Conservation (phyloP, 2,888 invertebrate species). For the Protonemura montana region DNA sequence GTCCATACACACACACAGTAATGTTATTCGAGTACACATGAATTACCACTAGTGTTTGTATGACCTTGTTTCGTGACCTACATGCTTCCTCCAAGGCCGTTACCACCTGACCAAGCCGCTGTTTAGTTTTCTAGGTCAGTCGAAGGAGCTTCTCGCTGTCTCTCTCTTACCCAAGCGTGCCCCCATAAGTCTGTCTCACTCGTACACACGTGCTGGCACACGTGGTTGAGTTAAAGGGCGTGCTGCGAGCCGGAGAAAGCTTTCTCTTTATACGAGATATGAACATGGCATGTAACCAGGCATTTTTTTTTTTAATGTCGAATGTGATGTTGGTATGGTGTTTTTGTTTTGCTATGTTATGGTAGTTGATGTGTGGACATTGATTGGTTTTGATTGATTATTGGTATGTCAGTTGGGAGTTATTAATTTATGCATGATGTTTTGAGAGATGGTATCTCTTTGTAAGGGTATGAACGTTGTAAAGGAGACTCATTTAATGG, state of each 20-base stretch:
- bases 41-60: constrained; percentile 5
- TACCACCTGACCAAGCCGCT: not conserved
- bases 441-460: too few species aligned
- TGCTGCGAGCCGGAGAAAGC: not conserved
- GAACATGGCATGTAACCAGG: not conserved
- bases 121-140: constrained; percentile 1
- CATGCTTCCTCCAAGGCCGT: constrained; percentile 16
- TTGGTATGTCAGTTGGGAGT: not conserved
- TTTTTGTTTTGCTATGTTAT: constrained; percentile 1
- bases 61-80: constrained; percentile 29
- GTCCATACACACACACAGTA: not conserved
- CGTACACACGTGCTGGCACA: not conserved
- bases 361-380: not conserved
- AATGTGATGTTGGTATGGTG: not conserved
- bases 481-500: too few species aligned
- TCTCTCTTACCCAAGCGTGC: not conserved
- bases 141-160: not conserved
- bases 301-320: not conserved
- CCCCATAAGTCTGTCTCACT: not conserved
- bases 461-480: too few species aligned
- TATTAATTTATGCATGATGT: too few species aligned
- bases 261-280: constrained; percentile 12
- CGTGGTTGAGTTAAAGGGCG: not conserved
- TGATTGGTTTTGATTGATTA: not conserved
- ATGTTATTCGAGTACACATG: not conserved